A percentile compares a stretch with the other conserved stretches of the same genome.
Conservation (phyloP, 2,888 invertebrate species). For the Heliconius erato region DNA sequence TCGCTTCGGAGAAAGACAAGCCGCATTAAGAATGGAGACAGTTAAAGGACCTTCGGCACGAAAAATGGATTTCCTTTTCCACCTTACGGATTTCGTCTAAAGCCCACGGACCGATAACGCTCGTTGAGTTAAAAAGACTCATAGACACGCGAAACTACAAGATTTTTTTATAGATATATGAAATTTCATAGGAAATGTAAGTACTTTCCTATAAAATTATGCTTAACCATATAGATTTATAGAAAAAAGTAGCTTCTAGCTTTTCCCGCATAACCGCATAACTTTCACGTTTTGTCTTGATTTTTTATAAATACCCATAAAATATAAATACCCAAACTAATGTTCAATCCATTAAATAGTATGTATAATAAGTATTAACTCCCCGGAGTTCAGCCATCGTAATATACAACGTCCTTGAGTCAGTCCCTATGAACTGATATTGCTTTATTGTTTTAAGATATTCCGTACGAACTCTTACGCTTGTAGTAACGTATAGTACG, state of each 20-base stretch:
- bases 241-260: no score
- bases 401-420: not conserved
- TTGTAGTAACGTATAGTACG: not conserved
- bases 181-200: not conserved
- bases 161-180: not conserved
- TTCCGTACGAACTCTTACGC: not conserved
- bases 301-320: not conserved
- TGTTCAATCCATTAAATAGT: not conserved
- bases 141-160: not conserved
- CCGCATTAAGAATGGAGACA: constrained; percentile 39
- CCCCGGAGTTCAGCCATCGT: no score
- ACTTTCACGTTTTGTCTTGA: no score
- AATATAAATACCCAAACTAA: not conserved
- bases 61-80: constrained; percentile 43
- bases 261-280: no score
- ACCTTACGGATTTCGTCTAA: constrained; percentile 35
- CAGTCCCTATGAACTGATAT: not conserved
- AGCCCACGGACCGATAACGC: constrained; percentile 29
- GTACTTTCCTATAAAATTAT: not conserved
- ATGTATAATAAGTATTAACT: no score
- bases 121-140: constrained; percentile 27
- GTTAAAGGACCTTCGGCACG: constrained; percentile 36
- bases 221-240: no score
- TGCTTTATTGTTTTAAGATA: not conserved
- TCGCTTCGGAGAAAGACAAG: constrained; percentile 43